Evolutionary conservation across 2,888 invertebrate genomes (phyloP).

Genomic region (Elmis aenea): DNA sequence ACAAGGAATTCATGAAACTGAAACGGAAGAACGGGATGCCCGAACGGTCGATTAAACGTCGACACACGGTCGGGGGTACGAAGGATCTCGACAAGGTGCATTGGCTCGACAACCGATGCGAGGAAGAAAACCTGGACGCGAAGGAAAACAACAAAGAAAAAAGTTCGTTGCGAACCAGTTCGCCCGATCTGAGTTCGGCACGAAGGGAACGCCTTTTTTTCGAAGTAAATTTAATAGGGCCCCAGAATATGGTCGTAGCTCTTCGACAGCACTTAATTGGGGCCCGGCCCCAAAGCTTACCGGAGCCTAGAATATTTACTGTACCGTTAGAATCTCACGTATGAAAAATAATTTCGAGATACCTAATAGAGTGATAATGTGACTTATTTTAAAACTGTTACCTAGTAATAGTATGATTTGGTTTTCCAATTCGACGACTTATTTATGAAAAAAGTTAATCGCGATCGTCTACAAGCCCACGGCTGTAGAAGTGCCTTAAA

Average conservation of each 20-base stretch:
- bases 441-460: too few species aligned
- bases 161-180: constrained; percentile 55
- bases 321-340: constrained; percentile 58
- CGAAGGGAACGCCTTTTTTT: constrained; percentile 47
- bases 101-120: constrained; percentile 52
- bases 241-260: constrained; percentile 51
- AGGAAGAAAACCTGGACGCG: constrained; percentile 45
- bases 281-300: constrained; percentile 50
- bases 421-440: too few species aligned
- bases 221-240: constrained; percentile 51
- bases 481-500: too few species aligned
- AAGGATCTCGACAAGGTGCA: constrained; percentile 72
- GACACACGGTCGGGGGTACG: constrained; percentile 92
- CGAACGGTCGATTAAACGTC: constrained; percentile 77
- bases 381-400: constrained; percentile 9
- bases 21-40: constrained; percentile 75
- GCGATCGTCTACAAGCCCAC: too few species aligned
- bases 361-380: constrained; percentile 14
- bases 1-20: constrained; percentile 57
- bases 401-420: too few species aligned
- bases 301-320: constrained; percentile 51
- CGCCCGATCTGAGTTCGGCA: constrained; percentile 54
- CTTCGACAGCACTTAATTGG: constrained; percentile 48
- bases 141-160: constrained; percentile 46
- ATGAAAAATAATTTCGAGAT: constrained; percentile 31